Evolutionary conservation across 64 coral and sea anemone species (phyloP).

Genomic region (Hydrozoanthus tunicans): DNA sequence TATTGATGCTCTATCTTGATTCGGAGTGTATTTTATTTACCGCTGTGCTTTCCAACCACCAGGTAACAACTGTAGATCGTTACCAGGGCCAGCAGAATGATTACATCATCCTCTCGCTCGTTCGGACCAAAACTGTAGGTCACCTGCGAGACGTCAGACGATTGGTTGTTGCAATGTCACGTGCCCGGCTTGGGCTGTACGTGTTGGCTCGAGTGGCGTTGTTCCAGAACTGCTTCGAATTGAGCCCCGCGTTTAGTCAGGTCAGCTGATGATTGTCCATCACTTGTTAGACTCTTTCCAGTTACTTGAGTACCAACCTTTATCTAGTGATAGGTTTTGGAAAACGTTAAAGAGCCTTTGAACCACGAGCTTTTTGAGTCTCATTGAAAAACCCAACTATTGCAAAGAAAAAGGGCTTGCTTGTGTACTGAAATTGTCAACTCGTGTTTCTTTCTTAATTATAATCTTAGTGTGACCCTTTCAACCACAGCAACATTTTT

Average conservation of each 20-base stretch:
- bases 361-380: too few relatives aligned
- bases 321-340: too few relatives aligned
- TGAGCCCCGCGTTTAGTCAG: conserved; percentile 92
- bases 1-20: background rate
- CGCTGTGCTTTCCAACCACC: background rate
- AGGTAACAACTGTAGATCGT: conserved; percentile 99
- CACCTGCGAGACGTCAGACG: conserved; percentile 95
- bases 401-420: too few relatives aligned
- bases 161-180: conserved; percentile 99
- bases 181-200: conserved; percentile 93
- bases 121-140: conserved; percentile 94
- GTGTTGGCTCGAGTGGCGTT: conserved; percentile 83
- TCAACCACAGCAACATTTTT: too few relatives aligned
- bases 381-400: too few relatives aligned
- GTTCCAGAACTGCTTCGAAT: conserved; percentile 95
- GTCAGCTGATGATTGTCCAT: background rate
- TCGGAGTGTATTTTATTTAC: background rate
- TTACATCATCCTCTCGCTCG: conserved; percentile 97
- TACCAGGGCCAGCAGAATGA: conserved; percentile 99
- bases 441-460: too few relatives aligned
- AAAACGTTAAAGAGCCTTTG: too few relatives aligned
- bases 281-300: background rate
- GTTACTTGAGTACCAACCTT: too few relatives aligned
- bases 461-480: too few relatives aligned
- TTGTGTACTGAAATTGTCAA: too few relatives aligned